Conservation (phyloP, 2,888 invertebrate genomes). For the Catocala fraxini region DNA sequence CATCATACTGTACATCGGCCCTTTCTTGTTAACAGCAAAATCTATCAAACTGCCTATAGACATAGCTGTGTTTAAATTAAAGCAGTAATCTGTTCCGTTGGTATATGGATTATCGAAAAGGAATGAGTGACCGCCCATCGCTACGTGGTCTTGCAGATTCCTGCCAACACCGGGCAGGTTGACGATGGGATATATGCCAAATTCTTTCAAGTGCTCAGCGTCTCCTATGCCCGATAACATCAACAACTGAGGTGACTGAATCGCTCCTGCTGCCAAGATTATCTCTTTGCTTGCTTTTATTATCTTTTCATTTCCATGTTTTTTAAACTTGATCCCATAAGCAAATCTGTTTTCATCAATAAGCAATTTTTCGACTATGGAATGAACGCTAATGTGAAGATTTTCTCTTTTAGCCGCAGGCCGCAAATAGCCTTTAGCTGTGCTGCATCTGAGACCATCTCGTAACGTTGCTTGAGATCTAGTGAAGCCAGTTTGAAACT, state of each 20-base stretch:
- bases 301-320: conserved; percentile 83
- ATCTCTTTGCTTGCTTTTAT: conserved; percentile 92
- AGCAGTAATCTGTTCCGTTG: conserved; percentile 88
- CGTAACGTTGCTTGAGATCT: conserved; percentile 92
- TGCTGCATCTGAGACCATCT: conserved; percentile 93
- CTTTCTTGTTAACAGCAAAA: conserved; percentile 88
- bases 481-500: conserved; percentile 93
- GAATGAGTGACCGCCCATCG: conserved; percentile 92
- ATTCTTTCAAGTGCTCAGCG: conserved; percentile 87
- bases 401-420: conserved; percentile 90
- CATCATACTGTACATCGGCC: conserved; percentile 92
- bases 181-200: conserved; percentile 88
- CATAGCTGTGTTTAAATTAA: conserved; percentile 90
- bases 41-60: conserved; percentile 88
- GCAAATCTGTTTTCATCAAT: conserved; percentile 89
- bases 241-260: conserved; percentile 94
- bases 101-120: conserved; percentile 89
- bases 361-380: conserved; percentile 90
- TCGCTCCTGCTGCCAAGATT: conserved; percentile 94
- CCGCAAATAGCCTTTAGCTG: conserved; percentile 93
- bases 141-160: conserved; percentile 95
- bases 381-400: conserved; percentile 91
- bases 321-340: conserved; percentile 90
- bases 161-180: conserved; percentile 92
- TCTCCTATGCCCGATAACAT: conserved; percentile 96